A percentile compares a stretch with the other conserved stretches of the same genome.
Conservation (phyloP, 2,888 invertebrate genomes). For the Eupithecia abbreviata region DNA sequence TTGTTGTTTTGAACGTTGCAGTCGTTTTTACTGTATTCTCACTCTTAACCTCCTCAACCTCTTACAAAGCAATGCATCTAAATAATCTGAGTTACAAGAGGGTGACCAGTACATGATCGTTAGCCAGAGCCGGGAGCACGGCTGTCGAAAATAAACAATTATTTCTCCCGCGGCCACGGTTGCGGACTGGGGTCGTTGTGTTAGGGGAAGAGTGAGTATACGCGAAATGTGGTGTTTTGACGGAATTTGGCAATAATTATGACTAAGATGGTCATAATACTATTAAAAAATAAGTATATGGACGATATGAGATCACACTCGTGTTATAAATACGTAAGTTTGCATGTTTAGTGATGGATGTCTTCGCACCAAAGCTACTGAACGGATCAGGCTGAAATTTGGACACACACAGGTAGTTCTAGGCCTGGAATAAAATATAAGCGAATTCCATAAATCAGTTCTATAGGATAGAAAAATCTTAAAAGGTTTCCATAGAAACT, state of each 20-base stretch:
- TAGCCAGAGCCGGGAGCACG: constrained; percentile 58
- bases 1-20: neutral
- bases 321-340: no score
- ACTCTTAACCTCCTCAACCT: constrained; percentile 18
- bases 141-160: constrained; percentile 82
- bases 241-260: neutral
- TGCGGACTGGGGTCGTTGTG: constrained; percentile 62
- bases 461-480: no score
- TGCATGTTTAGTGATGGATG: no score
- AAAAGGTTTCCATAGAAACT: no score
- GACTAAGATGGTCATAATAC: neutral
- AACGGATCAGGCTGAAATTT: no score
- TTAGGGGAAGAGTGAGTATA: constrained; percentile 49
- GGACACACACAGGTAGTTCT: no score
- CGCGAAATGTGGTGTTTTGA: constrained; percentile 35
- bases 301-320: no score
- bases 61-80: constrained; percentile 50
- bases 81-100: constrained; percentile 50
- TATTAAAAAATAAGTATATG: neutral
- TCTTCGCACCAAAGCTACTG: no score
- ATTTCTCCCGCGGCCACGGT: constrained; percentile 68
- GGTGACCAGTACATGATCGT: constrained; percentile 59
- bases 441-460: no score
- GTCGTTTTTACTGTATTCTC: neutral
- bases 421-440: no score